A percentile compares a stretch with the other conserved stretches of the same genome.
Evolutionary conservation across 2,888 invertebrate species (phyloP).

Genomic region (Lamproptera curius): DNA sequence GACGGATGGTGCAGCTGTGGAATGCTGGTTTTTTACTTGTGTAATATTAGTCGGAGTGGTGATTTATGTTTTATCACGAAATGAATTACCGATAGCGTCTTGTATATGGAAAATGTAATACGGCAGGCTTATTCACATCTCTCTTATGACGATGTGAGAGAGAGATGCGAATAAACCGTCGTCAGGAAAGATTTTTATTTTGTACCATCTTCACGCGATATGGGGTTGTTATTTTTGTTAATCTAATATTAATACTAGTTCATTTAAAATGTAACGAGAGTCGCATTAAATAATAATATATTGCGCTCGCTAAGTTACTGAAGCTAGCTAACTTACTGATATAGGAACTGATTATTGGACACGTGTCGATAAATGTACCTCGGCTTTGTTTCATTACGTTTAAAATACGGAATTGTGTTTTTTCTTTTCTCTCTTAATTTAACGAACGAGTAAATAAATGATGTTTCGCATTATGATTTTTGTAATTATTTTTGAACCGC

Average conservation of each 20-base stretch:
- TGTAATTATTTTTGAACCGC: conserved; percentile 76
- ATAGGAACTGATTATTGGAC: conserved; percentile 61
- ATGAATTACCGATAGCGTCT: background rate
- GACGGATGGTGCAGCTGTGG: background rate
- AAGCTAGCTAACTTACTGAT: conserved; percentile 64
- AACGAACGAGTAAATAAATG: conserved; percentile 74
- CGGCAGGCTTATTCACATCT: conserved; percentile 1
- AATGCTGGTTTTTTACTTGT: background rate
- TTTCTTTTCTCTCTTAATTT: no score
- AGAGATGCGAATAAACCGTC: conserved; percentile 7
- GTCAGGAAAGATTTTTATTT: conserved; percentile 3
- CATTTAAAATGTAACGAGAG: conserved; percentile 64
- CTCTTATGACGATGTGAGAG: conserved; percentile 1
- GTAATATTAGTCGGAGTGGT: background rate
- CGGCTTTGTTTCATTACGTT: conserved; percentile 58
- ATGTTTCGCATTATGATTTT: conserved; percentile 76
- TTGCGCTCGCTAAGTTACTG: conserved; percentile 48
- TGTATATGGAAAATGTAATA: conserved; percentile 7
- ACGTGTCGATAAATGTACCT: conserved; percentile 51
- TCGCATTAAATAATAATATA: conserved; percentile 55
- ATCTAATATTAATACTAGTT: conserved; percentile 68
- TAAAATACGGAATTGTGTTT: conserved; percentile 68
- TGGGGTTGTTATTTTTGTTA: conserved; percentile 64
- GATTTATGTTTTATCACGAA: background rate
- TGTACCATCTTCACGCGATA: conserved; percentile 45